phyloP scores from a whole-genome alignment of 2,888 invertebrate genomes.

The Gerosis bhagava region DNA sequence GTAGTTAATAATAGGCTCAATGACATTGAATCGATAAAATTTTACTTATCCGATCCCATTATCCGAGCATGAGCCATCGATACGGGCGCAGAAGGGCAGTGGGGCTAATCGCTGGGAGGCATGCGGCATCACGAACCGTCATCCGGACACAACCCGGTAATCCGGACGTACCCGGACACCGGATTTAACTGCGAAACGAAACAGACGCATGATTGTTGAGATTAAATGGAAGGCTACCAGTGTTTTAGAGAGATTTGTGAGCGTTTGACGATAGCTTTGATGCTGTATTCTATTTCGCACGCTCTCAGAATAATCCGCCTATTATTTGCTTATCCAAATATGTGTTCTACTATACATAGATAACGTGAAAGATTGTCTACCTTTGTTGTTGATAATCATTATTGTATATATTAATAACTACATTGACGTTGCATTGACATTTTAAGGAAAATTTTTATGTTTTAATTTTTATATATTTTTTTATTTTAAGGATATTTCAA shows the following conservation, averaged over 20 bases:
- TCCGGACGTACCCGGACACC: slow-evolving; percentile 47
- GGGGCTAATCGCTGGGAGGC: slow-evolving; percentile 64
- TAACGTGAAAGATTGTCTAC: too few relatives aligned
- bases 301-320: slow-evolving; percentile 18
- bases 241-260: slow-evolving; percentile 53
- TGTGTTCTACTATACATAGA: too few relatives aligned
- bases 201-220: slow-evolving; percentile 70
- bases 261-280: slow-evolving; percentile 32
- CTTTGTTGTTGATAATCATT: too few relatives aligned
- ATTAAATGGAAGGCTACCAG: slow-evolving; percentile 54
- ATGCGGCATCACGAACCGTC: slow-evolving; percentile 69
- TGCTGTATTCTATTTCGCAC: slow-evolving; percentile 11
- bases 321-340: slow-evolving; percentile 13
- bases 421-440: too few relatives aligned
- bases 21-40: slow-evolving; percentile 42
- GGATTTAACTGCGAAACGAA: slow-evolving; percentile 68
- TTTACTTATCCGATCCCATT: slow-evolving; percentile 58
- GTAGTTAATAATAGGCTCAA: slow-evolving; percentile 27
- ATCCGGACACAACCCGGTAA: slow-evolving; percentile 58
- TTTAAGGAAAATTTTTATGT: too few relatives aligned
- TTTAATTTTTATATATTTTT: too few relatives aligned
- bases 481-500: too few relatives aligned
- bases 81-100: slow-evolving; percentile 57
- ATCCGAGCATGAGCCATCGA: slow-evolving; percentile 51
- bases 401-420: too few relatives aligned